phyloP scores from a whole-genome alignment of 2,797 vertebrate species.

The Gymnoscopelus braueri region DNA sequence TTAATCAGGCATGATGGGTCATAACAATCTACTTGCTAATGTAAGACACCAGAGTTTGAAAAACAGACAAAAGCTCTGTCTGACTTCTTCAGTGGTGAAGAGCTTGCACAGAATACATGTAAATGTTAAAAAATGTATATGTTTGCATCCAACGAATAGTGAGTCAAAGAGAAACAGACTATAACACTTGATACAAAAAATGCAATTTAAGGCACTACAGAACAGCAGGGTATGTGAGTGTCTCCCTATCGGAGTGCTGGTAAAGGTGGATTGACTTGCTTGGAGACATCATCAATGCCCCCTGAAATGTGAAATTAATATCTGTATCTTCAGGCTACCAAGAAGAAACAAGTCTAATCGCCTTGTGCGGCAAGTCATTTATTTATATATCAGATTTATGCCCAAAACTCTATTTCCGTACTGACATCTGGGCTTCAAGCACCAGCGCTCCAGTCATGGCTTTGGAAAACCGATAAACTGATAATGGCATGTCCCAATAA shows the following conservation, averaged over 20 bases:
- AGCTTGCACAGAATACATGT: too few species aligned
- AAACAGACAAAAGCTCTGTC: too few species aligned
- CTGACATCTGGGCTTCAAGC: slow-evolving; percentile 26
- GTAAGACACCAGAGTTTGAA: too few species aligned
- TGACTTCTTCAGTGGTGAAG: too few species aligned
- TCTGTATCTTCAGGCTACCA: slow-evolving; percentile 66
- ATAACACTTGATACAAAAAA: slow-evolving; percentile 13
- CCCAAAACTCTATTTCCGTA: slow-evolving; percentile 42
- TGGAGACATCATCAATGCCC: slow-evolving; percentile 61
- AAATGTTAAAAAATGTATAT: not conserved
- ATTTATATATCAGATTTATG: slow-evolving; percentile 62
- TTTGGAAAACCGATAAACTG: slow-evolving; percentile 36
- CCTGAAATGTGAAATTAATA: slow-evolving; percentile 76
- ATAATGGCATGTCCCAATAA: slow-evolving; percentile 25
- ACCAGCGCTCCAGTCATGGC: slow-evolving; percentile 21
- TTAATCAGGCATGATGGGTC: too few species aligned
- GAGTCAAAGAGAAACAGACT: slow-evolving; percentile 4
- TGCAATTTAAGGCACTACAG: slow-evolving; percentile 49
- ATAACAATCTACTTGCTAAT: too few species aligned
- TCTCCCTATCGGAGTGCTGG: slow-evolving; percentile 45
- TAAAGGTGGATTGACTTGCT: slow-evolving; percentile 52
- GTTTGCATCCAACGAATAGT: slow-evolving; percentile 12
- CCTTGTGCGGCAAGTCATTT: slow-evolving; percentile 48
- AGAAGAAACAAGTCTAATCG: slow-evolving; percentile 54
- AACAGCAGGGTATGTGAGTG: slow-evolving; percentile 38